Evolutionary conservation across 2,888 invertebrate genomes (phyloP), one percentile per base, ranked within the genome.

Genomic region (Philopedon plagiatum): DNA sequence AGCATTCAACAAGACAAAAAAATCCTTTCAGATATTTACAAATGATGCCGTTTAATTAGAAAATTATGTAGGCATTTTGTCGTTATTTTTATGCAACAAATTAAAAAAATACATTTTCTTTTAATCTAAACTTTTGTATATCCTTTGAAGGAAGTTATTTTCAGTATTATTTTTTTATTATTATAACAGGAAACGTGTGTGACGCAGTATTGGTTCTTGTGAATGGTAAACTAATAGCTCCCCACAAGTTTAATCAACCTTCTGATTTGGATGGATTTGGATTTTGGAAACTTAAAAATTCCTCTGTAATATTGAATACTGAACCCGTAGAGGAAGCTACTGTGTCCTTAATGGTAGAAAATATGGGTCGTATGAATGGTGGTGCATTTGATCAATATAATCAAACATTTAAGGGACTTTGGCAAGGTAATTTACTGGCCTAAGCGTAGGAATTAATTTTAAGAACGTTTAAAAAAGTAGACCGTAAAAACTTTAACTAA

Each of bases 301-400:
- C 81, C 0, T 79, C 73, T 9, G 68, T 85, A 13, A 61, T 65
- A 8, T 65, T 86, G 37, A 77, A 78, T 5, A 56, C 74, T 7
- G 39, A 76, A 23, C 70, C 75, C 39, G 51, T 79, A 13, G 76
- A 75, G 1, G 76, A 78, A 2, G 78, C 79, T 18, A 81, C 81
- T 8, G 69, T 88, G 23, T 84, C 85, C 56, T 71, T 88, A 5
- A 77, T 90, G 1, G 86, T 87, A 1, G 96, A 97, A 85, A 94
- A 93, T 83, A 93, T 94, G 87, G 97, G 97, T 7, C 88, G 95
- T 61, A 89, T 94, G 49, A 94, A 94, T 83, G 83, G 79, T 69
- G 83, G 82, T 80, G 87, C 11, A 72, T 75, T 79, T 21, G 72
- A 78, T 18, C 81, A 89, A 44, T 87, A 89, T 57, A 75, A 75